A percentile compares a stretch with the other conserved stretches of the same genome.
phyloP scores from a whole-genome alignment of 2,888 invertebrate genomes.

The Drosophila meridionalis region DNA sequence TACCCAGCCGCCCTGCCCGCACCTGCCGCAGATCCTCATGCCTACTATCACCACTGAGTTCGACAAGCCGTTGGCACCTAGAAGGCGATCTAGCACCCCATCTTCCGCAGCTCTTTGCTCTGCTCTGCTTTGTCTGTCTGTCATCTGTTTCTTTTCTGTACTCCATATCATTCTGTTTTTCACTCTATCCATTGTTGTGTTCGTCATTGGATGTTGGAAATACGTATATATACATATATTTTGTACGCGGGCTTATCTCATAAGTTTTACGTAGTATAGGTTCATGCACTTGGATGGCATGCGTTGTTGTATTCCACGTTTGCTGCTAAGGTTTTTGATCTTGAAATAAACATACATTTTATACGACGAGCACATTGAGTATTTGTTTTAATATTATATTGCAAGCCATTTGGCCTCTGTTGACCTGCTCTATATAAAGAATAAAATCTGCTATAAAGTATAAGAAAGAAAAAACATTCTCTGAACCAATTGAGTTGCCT shows the following conservation, averaged over 20 bases:
- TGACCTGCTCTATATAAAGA: too few relatives aligned
- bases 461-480: too few relatives aligned
- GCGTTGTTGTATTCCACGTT: conserved; percentile 74
- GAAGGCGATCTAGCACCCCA: conserved; percentile 47
- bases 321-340: conserved; percentile 53
- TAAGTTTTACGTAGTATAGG: conserved; percentile 34
- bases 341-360: conserved; percentile 25
- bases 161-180: conserved; percentile 31
- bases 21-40: conserved; percentile 65
- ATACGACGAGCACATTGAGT: not conserved
- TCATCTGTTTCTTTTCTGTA: conserved; percentile 9
- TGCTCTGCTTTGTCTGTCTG: conserved; percentile 22
- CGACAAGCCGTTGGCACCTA: conserved; percentile 14
- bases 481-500: too few relatives aligned
- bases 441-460: too few relatives aligned
- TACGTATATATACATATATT: conserved; percentile 30
- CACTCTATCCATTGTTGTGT: conserved; percentile 50
- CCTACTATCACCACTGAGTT: conserved; percentile 76
- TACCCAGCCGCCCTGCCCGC: conserved; percentile 63
- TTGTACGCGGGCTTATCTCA: conserved; percentile 28
- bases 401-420: not conserved
- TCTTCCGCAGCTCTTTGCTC: conserved; percentile 11
- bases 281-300: conserved; percentile 54
- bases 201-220: conserved; percentile 59
- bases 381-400: not conserved